Conservation (phyloP, 2,113 vertebrate genomes). For the Marcusenius ussheri region DNA sequence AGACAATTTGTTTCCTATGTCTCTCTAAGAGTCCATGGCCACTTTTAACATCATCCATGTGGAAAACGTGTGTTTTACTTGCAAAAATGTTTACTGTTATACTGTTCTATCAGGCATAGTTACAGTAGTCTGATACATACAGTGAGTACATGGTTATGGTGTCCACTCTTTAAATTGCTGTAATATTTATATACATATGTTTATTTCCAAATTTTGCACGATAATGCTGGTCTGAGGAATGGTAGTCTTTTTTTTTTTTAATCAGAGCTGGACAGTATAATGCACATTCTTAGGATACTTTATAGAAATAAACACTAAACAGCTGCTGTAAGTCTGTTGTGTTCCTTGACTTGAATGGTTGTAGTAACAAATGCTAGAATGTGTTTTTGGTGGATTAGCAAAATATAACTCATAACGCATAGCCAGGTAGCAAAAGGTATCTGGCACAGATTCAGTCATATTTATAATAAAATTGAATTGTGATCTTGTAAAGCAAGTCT, state of each 20-base stretch:
- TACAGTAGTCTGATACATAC: not conserved
- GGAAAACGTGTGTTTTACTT: not conserved
- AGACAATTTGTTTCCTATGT: not conserved
- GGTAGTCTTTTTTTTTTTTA: not conserved
- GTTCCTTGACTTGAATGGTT: not conserved
- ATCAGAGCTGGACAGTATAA: not conserved
- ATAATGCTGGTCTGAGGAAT: not conserved
- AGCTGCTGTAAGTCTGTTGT: not conserved
- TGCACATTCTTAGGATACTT: not conserved
- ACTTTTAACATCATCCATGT: not conserved
- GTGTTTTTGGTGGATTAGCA: not conserved
- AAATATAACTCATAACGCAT: not conserved
- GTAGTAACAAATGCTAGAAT: not conserved
- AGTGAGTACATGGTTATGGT: not conserved
- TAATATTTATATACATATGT: not conserved
- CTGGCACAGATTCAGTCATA: not conserved
- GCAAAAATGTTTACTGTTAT: not conserved
- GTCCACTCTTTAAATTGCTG: not conserved
- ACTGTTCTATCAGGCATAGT: not conserved
- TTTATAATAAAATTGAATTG: not conserved
- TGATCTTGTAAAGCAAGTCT: not conserved
- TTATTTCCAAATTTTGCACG: not conserved
- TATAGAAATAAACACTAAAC: not conserved
- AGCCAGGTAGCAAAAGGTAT: not conserved
- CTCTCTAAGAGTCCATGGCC: not conserved